Conservation (phyloP, 2,888 invertebrate genomes). For the Acrocera orbiculus region DNA sequence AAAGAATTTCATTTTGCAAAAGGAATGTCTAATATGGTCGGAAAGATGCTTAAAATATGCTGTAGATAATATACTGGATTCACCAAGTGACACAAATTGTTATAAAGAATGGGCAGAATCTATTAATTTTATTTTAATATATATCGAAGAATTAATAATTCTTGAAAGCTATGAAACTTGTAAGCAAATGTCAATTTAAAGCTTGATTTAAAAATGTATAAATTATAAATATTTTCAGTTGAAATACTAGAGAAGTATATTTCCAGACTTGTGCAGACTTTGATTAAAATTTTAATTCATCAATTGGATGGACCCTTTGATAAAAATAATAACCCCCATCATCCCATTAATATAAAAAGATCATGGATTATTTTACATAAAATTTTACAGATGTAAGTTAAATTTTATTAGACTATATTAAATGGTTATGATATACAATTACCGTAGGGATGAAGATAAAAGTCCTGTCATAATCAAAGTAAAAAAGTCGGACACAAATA, state of each 20-base stretch:
- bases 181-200: constrained; percentile 18
- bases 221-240: constrained; percentile 20
- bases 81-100: constrained; percentile 24
- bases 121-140: constrained; percentile 28
- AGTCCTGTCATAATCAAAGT: constrained; percentile 36
- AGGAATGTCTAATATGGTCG: constrained; percentile 57
- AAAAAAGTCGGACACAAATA: constrained; percentile 11
- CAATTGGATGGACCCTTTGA: constrained; percentile 46
- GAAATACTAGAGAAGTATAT: constrained; percentile 40
- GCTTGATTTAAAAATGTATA: not conserved
- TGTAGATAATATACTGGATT: constrained; percentile 41
- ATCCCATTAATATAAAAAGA: constrained; percentile 50
- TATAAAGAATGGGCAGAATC: constrained; percentile 34
- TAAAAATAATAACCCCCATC: constrained; percentile 43
- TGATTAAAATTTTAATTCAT: constrained; percentile 57
- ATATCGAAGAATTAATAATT: constrained; percentile 35
- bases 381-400: constrained; percentile 45
- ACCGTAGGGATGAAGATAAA: constrained; percentile 45
- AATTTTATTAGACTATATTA: too few species aligned
- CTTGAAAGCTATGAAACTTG: constrained; percentile 36
- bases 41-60: constrained; percentile 60
- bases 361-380: constrained; percentile 76
- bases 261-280: constrained; percentile 51
- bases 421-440: too few species aligned
- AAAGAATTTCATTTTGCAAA: not conserved